A percentile compares a stretch with the other conserved stretches of the same genome.
These are phyloP conservation scores for Cotesia glomerata DNA, from an alignment of 1,140 invertebrate genomes.

Conservation along the genomic window DNA sequence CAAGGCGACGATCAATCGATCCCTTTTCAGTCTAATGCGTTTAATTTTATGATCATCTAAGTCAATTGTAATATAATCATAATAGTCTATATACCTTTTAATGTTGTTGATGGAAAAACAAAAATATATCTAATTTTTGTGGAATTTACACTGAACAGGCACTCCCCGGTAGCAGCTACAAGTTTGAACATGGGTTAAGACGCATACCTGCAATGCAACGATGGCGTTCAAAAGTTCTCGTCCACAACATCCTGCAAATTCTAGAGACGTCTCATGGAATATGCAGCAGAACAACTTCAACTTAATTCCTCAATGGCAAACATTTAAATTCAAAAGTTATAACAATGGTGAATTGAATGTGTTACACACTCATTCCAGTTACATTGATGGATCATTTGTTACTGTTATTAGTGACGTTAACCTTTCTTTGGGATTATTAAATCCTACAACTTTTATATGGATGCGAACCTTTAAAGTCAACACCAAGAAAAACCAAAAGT, in stretches of 20 bases:
- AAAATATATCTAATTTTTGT: too few species aligned
- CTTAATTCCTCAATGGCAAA: neutral
- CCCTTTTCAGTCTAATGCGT: too few species aligned
- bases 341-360: neutral
- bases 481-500: neutral
- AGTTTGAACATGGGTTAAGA: too few species aligned
- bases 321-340: neutral
- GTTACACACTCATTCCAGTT: neutral
- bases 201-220: too few species aligned
- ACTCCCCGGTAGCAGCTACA: too few species aligned
- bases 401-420: neutral
- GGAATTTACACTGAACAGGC: too few species aligned
- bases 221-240: too few species aligned
- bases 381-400: neutral
- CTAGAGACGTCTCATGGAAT: neutral
- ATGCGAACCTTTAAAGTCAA: neutral
- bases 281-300: neutral
- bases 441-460: neutral
- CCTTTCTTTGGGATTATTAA: neutral
- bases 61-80: too few species aligned
- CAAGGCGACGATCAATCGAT: too few species aligned
- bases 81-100: too few species aligned
- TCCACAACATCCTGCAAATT: neutral
- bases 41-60: too few species aligned
- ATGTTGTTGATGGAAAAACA: too few species aligned